phyloP scores from a whole-genome alignment of 2,113 vertebrate genomes.

The Campylomormyrus tamandua region DNA sequence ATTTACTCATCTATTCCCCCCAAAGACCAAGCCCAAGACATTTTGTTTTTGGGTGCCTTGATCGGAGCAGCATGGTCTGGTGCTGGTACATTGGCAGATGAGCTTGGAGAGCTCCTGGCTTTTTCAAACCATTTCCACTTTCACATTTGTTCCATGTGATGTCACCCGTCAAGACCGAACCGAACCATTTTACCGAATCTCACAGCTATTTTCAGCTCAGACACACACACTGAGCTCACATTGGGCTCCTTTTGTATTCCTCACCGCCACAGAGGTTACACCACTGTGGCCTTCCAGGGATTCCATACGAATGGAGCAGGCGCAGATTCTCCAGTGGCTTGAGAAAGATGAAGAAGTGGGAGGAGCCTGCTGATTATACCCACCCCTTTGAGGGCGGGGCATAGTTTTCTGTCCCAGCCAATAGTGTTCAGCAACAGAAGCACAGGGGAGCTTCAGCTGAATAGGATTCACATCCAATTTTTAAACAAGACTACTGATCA shows the following conservation, averaged over 20 bases:
- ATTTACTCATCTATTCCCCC: conserved; percentile 13
- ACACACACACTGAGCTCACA: neutral
- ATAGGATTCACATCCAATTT: neutral
- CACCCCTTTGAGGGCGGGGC: neutral
- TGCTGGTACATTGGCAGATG: conserved; percentile 14
- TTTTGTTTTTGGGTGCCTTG: conserved; percentile 8
- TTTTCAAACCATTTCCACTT: neutral
- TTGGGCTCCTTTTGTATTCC: neutral
- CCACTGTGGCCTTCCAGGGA: neutral
- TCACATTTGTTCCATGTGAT: conserved; percentile 9
- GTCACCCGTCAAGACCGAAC: neutral
- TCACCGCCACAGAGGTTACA: neutral
- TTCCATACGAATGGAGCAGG: neutral
- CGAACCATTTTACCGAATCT: neutral
- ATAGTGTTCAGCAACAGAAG: neutral
- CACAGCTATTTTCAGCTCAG: neutral
- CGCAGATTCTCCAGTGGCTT: neutral
- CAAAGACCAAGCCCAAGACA: conserved; percentile 15
- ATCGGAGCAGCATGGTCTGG: conserved; percentile 2
- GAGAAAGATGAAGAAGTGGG: neutral
- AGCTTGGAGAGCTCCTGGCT: neutral
- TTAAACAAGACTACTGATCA: neutral
- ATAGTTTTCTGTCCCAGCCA: neutral
- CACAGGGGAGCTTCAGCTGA: neutral
- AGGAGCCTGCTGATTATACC: neutral